Base-by-base conservation (phyloP, 1,140 invertebrate species). In the Dreissena polymorpha region DNA sequence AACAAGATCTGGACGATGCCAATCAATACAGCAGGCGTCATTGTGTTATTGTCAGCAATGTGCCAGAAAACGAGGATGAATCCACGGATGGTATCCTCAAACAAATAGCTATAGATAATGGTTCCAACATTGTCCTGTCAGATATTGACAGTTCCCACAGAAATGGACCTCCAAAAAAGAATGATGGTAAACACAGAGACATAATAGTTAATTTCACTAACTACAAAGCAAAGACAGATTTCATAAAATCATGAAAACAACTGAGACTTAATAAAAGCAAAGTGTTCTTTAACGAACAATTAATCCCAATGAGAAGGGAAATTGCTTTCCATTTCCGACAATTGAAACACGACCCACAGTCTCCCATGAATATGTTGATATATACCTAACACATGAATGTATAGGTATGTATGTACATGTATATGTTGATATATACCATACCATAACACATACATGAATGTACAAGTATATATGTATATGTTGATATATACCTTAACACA, bases 91-190 rank as follows among this genome's bases (percentile, higher is more conserved):
- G n/a, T 10, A 55, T 73, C 51, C 14, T 73, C 10, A 0, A 55
- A 21, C n/a, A 73, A 23, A 21, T 73, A 23, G 50, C 71, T 7
- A 50, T 55, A 12, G 50, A 18, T 13, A 55, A 10, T 73, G 71
- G 51, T 0, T n/a, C 71, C 29, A 60, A 51, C 13, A 53, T 73
- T 12, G 21, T 50, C 29, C n/a, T 21, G 53, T 27, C 29, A 21
- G 71, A 73, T 21, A 73, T 73, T 25, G 71, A 73, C 29, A 73
- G 50, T 5, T 73, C 53, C 51, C 71, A 73, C 71, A 70, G 68
- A 70, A 70, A 60, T 60, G 57, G 27, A n/a, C 25, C 13, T 10
- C 13, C 25, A 29, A 50, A 55, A 23, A 23, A n/a, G 3, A 51
- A 72, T 51, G 50, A 21, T 69, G 67, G 21, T 2, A 72, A 55